Evolutionary conservation across 92 coral and sea anemone genomes (phyloP), one percentile per base, ranked within the genome.

Genomic region (Porites lobata): DNA sequence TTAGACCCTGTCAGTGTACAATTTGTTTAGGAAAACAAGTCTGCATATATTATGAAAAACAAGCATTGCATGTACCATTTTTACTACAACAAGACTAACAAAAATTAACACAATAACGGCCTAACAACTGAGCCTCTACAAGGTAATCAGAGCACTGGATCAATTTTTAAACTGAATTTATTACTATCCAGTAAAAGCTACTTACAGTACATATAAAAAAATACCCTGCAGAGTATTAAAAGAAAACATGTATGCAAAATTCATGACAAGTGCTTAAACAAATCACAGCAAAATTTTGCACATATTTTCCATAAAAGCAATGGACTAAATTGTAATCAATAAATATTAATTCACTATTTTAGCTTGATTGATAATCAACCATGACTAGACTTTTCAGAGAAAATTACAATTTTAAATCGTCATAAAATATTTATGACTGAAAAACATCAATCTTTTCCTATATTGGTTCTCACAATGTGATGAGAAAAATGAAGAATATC

Each of bases 381-480:
- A 67, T 67, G 72, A 67, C 32, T 67, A 67, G 20, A 56, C 56
- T 77, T 77, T n/a, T 77, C 59, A 15, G 19, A n/a, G 26, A 1
- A 38, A 24, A 59, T 61, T 19, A 24, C 17, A 19, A 5, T 12
- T 19, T 26, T 13, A 57, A 17, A 12, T 57, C n/a, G 22, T 32
- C 14, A 57, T 82, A 57, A 82, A 82, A 70, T 9, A 82, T 82
- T 82, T 8, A 82, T 69, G 57, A 32, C 29, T 69, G 9, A 81
- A 69, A 22, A 29, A 47, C 51, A 21, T 20, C 20, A 66, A 24
- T 64, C 65, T 68, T 38, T 64, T 8, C 21, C 38, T 80, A 50
- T 43, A 76, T 65, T 13, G 7, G 6, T 38, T 38, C 47, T 38
- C 47, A 3, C 6, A 4, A 38, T 38, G 47, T 38, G 47, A 38